phyloP scores from a whole-genome alignment of 2,113 vertebrate genomes.

The Procavia capensis region DNA sequence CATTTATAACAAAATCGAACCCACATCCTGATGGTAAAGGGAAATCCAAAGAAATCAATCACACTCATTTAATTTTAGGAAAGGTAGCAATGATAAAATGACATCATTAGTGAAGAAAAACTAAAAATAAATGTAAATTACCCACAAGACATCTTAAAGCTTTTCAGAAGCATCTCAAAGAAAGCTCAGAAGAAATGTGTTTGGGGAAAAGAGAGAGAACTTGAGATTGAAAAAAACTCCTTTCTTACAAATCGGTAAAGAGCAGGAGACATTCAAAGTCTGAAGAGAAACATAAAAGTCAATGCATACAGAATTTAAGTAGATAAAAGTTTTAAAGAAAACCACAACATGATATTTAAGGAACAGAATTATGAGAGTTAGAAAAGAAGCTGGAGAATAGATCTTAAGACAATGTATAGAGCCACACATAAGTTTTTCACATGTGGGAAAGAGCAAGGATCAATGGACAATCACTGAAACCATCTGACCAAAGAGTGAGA shows the following conservation, averaged over 20 bases:
- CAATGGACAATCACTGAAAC: neutral
- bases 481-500: neutral
- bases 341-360: neutral
- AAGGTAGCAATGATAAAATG: slow-evolving; percentile 2
- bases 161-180: slow-evolving; percentile 18
- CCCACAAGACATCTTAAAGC: neutral
- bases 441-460: neutral
- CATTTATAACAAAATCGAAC: slow-evolving; percentile 5
- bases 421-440: neutral
- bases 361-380: neutral
- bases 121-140: slow-evolving; percentile 22
- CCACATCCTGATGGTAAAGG: slow-evolving; percentile 4
- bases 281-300: neutral
- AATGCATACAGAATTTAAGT: neutral
- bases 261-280: neutral
- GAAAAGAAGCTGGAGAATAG: neutral
- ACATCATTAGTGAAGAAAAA: slow-evolving; percentile 18
- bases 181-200: neutral
- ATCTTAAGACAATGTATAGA: neutral
- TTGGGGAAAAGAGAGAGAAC: neutral
- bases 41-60: slow-evolving; percentile 58
- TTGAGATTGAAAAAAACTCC: neutral
- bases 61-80: slow-evolving; percentile 63
- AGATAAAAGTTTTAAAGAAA: neutral
- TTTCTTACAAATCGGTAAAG: neutral